Evolutionary conservation across 2,113 vertebrate genomes (phyloP).

Genomic region (Orycteropus afer): DNA sequence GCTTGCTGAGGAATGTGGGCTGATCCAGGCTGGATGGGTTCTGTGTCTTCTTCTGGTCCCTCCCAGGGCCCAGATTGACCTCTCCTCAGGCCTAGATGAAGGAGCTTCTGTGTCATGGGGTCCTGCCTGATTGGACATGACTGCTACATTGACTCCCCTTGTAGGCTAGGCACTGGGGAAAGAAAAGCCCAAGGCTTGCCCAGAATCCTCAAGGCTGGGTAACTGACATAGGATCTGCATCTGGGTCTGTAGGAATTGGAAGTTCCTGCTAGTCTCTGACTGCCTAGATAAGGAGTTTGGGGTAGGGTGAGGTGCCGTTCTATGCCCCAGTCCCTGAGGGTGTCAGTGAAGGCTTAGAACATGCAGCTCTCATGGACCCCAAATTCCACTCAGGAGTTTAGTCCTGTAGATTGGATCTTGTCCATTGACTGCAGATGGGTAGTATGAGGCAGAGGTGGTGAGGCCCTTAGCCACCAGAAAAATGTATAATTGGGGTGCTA

Average conservation of each 20-base stretch:
- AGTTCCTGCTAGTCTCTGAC: conserved; percentile 1
- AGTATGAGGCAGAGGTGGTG: not conserved
- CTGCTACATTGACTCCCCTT: conserved; percentile 29
- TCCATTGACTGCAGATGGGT: not conserved
- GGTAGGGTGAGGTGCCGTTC: not conserved
- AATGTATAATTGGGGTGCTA: not conserved
- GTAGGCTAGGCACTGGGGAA: not conserved
- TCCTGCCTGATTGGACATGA: conserved; percentile 61
- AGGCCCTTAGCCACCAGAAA: not conserved
- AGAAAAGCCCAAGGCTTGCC: conserved; percentile 31
- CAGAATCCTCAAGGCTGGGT: not conserved
- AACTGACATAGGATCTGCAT: not conserved
- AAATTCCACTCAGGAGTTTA: not conserved
- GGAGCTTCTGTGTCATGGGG: conserved; percentile 67
- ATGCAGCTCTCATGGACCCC: not conserved
- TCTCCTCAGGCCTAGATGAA: conserved; percentile 66
- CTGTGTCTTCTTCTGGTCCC: conserved; percentile 53
- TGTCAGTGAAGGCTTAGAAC: conserved; percentile 25
- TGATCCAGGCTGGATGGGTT: conserved; percentile 53
- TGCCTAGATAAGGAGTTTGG: not conserved
- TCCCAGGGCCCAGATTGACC: conserved; percentile 65
- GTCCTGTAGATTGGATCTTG: not conserved
- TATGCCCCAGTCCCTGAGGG: not conserved
- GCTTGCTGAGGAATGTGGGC: conserved; percentile 71
- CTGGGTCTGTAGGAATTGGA: not conserved